Evolutionary conservation across 2,888 invertebrate species (phyloP), one percentile per base, ranked within the genome.

Genomic region (Serripes groenlandicus): DNA sequence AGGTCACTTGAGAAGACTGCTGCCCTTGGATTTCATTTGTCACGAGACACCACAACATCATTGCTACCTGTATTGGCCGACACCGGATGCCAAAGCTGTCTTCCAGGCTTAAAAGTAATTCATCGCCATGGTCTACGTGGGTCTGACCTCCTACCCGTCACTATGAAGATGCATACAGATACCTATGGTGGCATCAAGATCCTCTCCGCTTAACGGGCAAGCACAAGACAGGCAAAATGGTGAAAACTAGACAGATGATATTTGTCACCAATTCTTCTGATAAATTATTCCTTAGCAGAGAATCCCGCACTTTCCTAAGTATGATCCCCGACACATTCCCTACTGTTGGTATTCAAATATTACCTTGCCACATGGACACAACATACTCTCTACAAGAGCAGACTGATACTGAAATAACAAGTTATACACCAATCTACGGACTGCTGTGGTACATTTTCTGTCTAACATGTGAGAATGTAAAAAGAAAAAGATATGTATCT

Each of bases 61-160:
- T 21, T 21, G 18, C 3, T 49, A 21, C 2, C 21, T 2, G 49
- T 5, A 15, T 83, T 58, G 11, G 84, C 81, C 15, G 64, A 74
- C 68, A 89, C 88, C 9, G 87, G 88, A 37, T 88, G 83, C 73
- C 89, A 91, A 58, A 83, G 87, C 52, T 91, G 86, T 56, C 85
- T 90, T 9, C 86, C 88, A 5, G 89, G 89, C 1, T 73, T 88
- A 0, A 85, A 85, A 28, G 79, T 88, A 3, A 71, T 88, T 18
- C 60, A 81, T 18, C 77, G 68, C 23, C 80, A 90, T 30, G 88
- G 90, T 4, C 77, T 91, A 11, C 58, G 26, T 0, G 26, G 70
- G 37, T 34, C 56, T 49, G n/a, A 91, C 77, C 87, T 92, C 15
- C 85, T 90, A n/a, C 90, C 89, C 23, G 91, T 91, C n/a, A 88